Evolutionary conservation across 2,113 vertebrate genomes (phyloP).

Genomic region (Trochalopteron elliotii): DNA sequence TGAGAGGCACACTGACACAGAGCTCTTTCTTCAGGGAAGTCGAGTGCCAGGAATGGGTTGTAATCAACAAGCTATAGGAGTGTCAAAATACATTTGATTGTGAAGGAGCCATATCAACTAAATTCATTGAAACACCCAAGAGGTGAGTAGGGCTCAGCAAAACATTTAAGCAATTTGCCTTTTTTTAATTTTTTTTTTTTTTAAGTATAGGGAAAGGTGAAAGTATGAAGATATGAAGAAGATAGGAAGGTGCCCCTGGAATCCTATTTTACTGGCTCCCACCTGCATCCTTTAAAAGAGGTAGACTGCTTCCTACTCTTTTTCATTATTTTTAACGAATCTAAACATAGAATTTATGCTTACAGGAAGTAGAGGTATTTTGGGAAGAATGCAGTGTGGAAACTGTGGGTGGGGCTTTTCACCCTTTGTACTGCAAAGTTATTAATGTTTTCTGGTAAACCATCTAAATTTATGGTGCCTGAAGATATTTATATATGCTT

Average conservation of each 20-base stretch:
- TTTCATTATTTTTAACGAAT: neutral
- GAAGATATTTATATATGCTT: neutral
- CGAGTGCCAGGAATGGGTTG: neutral
- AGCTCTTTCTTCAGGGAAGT: neutral
- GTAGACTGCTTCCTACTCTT: neutral
- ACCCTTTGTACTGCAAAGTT: neutral
- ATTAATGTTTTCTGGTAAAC: neutral
- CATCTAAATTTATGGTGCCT: neutral
- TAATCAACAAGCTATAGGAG: neutral
- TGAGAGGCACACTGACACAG: neutral
- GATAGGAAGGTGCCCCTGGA: neutral
- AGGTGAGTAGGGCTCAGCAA: neutral
- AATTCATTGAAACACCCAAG: neutral
- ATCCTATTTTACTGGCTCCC: neutral
- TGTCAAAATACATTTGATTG: slow-evolving; percentile 5
- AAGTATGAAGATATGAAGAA: neutral
- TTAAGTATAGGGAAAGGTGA: neutral
- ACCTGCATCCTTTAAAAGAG: neutral
- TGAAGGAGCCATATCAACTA: neutral
- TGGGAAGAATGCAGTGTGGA: neutral
- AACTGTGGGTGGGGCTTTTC: neutral
- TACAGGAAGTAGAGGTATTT: neutral
- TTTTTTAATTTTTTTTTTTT: neutral
- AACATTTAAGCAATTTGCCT: neutral
- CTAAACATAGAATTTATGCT: neutral